Evolutionary conservation across 2,797 vertebrate species (phyloP).

Genomic region (Scarus forsteni): DNA sequence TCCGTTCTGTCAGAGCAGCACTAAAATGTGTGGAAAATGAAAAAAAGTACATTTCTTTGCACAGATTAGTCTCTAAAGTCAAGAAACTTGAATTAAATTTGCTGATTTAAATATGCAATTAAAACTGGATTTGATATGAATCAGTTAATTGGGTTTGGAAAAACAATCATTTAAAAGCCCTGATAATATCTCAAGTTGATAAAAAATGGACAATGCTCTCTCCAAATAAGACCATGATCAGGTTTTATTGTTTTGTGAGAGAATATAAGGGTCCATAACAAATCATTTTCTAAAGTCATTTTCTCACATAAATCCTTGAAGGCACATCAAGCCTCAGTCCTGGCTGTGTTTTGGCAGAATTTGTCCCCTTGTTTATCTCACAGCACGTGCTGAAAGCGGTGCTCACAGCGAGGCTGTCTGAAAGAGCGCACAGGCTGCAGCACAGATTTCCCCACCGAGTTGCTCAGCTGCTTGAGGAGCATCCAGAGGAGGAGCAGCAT

Average conservation of each 20-base stretch:
- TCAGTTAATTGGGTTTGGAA: too few species aligned
- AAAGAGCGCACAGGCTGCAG: conserved; percentile 85
- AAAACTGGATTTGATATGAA: too few species aligned
- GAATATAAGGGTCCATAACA: conserved; percentile 45
- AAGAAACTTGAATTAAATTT: too few species aligned
- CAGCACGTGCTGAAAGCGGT: conserved; percentile 74
- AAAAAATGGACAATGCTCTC: conserved; percentile 40
- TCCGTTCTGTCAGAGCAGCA: too few species aligned
- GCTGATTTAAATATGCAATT: too few species aligned
- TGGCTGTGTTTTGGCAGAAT: conserved; percentile 26
- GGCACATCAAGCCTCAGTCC: conserved; percentile 52
- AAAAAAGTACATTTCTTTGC: too few species aligned
- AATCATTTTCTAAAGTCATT: conserved; percentile 14
- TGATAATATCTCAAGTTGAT: background rate
- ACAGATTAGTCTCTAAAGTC: too few species aligned
- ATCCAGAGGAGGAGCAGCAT: conserved; percentile 90
- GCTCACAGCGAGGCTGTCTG: conserved; percentile 82
- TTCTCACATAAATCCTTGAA: conserved; percentile 58
- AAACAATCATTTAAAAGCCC: too few species aligned
- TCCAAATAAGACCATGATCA: conserved; percentile 39
- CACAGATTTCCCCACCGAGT: conserved; percentile 84
- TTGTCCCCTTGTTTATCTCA: conserved; percentile 63
- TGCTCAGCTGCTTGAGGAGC: conserved; percentile 91
- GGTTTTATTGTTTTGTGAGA: conserved; percentile 52
- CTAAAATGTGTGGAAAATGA: too few species aligned